A percentile compares a stretch with the other conserved stretches of the same genome.
These are phyloP conservation scores for Leptinotarsa rubiginosa DNA, from an alignment of 2,888 invertebrate species.

Conservation along the genomic window DNA sequence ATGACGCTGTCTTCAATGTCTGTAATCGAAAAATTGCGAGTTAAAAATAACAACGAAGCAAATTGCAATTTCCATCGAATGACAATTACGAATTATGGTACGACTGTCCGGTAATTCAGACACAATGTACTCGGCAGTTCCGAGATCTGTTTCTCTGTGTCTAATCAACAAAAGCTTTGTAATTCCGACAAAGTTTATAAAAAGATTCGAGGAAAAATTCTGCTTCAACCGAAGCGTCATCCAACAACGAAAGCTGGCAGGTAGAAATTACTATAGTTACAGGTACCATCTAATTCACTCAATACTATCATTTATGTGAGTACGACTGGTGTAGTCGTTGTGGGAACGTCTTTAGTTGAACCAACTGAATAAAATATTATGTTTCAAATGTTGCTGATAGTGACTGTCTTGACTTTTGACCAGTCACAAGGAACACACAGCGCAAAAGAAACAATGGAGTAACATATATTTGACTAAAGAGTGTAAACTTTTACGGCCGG, in stretches of 20 bases:
- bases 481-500: too few species aligned
- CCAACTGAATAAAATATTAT: not conserved
- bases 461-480: too few species aligned
- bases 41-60: slow-evolving; percentile 18
- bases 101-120: slow-evolving; percentile 35
- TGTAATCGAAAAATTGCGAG: not conserved
- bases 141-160: slow-evolving; percentile 38
- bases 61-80: slow-evolving; percentile 34
- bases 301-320: slow-evolving; percentile 30
- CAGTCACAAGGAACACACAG: too few species aligned
- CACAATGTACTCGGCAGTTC: slow-evolving; percentile 34
- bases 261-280: slow-evolving; percentile 34
- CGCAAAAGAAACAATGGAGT: too few species aligned
- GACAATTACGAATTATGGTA: slow-evolving; percentile 38
- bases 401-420: too few species aligned
- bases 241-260: slow-evolving; percentile 37
- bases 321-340: slow-evolving; percentile 22
- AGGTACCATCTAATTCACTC: slow-evolving; percentile 32
- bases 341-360: slow-evolving; percentile 20
- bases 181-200: slow-evolving; percentile 35
- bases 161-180: slow-evolving; percentile 43
- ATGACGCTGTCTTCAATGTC: not conserved
- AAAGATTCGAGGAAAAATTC: slow-evolving; percentile 37
- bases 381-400: too few species aligned
- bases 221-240: slow-evolving; percentile 23